These are phyloP conservation scores for Oophaga sylvatica DNA, from an alignment of 2,797 vertebrate species.

Conservation along the genomic window DNA sequence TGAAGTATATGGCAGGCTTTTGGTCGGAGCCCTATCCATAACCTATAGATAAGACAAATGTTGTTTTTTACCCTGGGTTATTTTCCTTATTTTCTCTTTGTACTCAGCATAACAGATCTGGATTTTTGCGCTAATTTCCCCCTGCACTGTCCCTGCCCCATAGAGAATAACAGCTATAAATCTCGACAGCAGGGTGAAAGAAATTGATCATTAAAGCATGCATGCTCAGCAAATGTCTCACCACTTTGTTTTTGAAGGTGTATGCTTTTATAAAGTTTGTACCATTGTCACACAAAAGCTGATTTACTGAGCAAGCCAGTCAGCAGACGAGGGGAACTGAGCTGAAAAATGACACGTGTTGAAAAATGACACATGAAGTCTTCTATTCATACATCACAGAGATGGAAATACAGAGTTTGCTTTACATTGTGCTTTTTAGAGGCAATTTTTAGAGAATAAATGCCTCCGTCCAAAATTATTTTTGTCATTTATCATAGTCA, in stretches of 20 bases:
- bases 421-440: background rate
- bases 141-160: background rate
- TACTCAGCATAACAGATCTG: background rate
- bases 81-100: background rate
- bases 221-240: background rate
- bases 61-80: too few species aligned
- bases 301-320: conserved; percentile 3
- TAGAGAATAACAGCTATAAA: background rate
- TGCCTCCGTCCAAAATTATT: background rate
- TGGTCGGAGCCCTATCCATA: too few species aligned
- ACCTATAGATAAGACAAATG: too few species aligned
- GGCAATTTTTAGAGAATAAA: too few species aligned
- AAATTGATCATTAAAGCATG: conserved; percentile 3
- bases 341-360: background rate
- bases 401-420: background rate
- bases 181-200: background rate
- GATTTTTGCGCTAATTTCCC: background rate
- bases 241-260: background rate
- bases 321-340: background rate
- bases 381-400: background rate
- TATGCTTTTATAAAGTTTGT: background rate
- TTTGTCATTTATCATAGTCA: background rate
- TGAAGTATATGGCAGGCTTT: too few species aligned
- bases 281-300: background rate
- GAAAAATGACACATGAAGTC: background rate